Conservation (phyloP, 1,140 invertebrate species). For the Drosophila novamexicana region DNA sequence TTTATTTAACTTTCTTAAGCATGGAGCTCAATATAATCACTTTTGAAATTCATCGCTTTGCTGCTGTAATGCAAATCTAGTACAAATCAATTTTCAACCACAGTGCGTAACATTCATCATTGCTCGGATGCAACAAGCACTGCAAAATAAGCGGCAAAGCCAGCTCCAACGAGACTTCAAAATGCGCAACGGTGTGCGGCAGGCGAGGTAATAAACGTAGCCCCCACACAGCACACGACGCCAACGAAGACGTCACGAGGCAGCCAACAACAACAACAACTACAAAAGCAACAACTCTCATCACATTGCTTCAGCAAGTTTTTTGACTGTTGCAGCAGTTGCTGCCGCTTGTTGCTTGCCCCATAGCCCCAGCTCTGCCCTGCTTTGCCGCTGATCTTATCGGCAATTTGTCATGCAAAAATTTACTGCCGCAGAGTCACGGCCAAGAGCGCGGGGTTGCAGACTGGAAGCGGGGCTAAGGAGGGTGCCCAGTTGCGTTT, state of each 20-base stretch:
- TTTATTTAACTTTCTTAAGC: too few relatives aligned
- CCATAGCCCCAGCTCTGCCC: constrained; percentile 14
- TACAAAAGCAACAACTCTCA: constrained; percentile 38
- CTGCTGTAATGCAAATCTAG: too few relatives aligned
- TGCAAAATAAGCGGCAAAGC: constrained; percentile 51
- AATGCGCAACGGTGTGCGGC: constrained; percentile 38
- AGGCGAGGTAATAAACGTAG: constrained; percentile 42
- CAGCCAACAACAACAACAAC: constrained; percentile 21
- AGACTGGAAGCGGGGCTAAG: background rate
- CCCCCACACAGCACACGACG: constrained; percentile 77
- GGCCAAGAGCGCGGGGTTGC: background rate
- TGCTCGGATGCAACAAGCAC: constrained; percentile 33
- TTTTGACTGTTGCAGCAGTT: constrained; percentile 49
- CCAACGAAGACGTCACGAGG: constrained; percentile 57
- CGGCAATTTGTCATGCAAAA: constrained; percentile 82
- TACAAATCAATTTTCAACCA: background rate
- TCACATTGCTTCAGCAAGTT: constrained; percentile 58
- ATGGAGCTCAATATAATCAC: too few relatives aligned
- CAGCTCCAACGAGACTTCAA: constrained; percentile 25
- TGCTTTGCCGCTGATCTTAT: constrained; percentile 71
- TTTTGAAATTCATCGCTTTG: too few relatives aligned
- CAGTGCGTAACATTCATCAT: constrained; percentile 32
- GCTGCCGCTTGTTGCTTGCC: constrained; percentile 41
- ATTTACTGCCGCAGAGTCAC: constrained; percentile 67
- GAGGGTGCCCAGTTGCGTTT: constrained; percentile 39